Base-by-base conservation (phyloP, 1,140 invertebrate species). In the Drosophila ficusphila region DNA sequence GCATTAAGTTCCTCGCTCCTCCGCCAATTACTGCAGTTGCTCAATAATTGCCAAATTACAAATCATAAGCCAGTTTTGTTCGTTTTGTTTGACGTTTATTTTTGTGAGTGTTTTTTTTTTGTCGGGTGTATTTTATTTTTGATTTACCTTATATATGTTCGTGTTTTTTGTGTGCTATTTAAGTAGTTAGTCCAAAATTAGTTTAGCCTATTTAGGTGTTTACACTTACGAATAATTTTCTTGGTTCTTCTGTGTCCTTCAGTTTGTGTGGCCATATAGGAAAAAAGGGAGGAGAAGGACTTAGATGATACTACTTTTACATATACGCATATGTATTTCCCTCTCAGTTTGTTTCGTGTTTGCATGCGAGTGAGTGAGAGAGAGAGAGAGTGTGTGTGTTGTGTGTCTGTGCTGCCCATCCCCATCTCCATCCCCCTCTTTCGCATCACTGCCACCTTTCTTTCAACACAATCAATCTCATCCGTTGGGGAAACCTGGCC, bases 111-210 rank as follows among this genome's bases (percentile, higher is more conserved):
- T 25, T 14, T n/a, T 31, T 18, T 36, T 27, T 21, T 19, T 36
- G 19, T 29, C 51, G 9, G 14, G 27, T 34, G 18, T 62, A 31
- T 68, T 48, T 51, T 51, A 23, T 11, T 38, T 42, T 65, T 54
- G 29, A 47, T 47, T 47, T 39, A 12, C 14, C 53, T 39, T 39
- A 25, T 41, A 25, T 69, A 31, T 39, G 33, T 70, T 47, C 23
- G 27, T 44, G 41, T 52, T 53, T 62, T 39, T 51, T 49, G 38
- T 57, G 54, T 74, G 62, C 73, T 72, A 57, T 81, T 79, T 76
- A 85, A 60, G 79, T 86, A 86, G 81, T 81, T 86, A 86, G 81
- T 81, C 49, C 47, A 70, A 78, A 86, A 88, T 86, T 86, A 86
- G 81, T 86, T 85, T 54, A 85, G 76, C 58, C 33, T 51, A 68